Evolutionary conservation across 1,140 invertebrate species (phyloP).

Genomic region (Idris sp.): DNA sequence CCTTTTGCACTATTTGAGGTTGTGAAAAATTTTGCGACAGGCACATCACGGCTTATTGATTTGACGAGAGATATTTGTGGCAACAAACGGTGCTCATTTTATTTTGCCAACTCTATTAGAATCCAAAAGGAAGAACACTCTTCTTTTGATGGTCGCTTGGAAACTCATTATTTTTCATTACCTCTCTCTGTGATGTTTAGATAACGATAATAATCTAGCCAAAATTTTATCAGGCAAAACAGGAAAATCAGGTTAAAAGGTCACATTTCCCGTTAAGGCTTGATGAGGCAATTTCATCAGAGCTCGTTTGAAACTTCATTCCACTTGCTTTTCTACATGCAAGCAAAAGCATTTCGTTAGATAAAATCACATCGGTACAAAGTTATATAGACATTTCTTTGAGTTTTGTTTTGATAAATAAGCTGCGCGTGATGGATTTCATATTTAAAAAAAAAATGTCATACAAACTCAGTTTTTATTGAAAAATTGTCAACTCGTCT

Average conservation of each 20-base stretch:
- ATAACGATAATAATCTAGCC: constrained; percentile 16
- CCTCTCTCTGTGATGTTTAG: too few relatives aligned
- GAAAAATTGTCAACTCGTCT: constrained; percentile 32
- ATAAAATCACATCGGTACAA: constrained; percentile 33
- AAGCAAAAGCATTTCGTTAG: constrained; percentile 35
- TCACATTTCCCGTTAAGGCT: constrained; percentile 36
- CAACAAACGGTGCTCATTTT: too few relatives aligned
- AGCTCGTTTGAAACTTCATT: constrained; percentile 43
- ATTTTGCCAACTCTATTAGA: too few relatives aligned
- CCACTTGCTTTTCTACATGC: constrained; percentile 12
- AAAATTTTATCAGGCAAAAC: constrained; percentile 29
- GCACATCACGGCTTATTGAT: background rate
- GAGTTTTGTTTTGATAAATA: constrained; percentile 44
- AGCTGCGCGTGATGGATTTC: constrained; percentile 35
- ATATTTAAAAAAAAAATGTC: constrained; percentile 36
- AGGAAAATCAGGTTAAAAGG: constrained; percentile 45
- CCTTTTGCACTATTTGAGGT: constrained; percentile 11
- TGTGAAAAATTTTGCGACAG: constrained; percentile 21
- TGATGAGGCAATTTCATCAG: constrained; percentile 48
- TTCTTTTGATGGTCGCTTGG: too few relatives aligned
- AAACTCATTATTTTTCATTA: too few relatives aligned
- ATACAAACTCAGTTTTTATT: constrained; percentile 46
- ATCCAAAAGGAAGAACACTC: too few relatives aligned
- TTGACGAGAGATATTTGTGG: too few relatives aligned
- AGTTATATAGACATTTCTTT: constrained; percentile 43